phyloP scores from a whole-genome alignment of 2,888 invertebrate genomes.

The Neocrepidodera transversa region DNA sequence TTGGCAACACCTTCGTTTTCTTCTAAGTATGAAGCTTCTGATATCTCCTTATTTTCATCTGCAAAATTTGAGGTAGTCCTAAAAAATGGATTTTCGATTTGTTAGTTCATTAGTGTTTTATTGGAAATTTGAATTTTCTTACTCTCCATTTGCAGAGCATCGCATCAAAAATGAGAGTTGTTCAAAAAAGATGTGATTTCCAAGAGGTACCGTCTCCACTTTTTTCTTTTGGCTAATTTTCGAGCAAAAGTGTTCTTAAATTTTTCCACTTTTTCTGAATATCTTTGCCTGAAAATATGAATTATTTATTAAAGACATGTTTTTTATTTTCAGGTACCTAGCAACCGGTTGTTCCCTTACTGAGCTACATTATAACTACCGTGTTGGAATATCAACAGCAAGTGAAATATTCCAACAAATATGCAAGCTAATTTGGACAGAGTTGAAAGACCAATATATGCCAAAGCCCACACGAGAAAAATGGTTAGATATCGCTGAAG shows the following conservation, averaged over 20 bases:
- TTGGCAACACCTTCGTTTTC: neutral
- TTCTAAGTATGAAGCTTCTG: neutral
- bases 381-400: slow-evolving; percentile 16
- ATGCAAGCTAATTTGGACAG: slow-evolving; percentile 19
- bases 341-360: slow-evolving; percentile 1
- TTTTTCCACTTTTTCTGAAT: neutral
- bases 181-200: slow-evolving; percentile 10
- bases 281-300: neutral
- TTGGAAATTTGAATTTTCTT: neutral
- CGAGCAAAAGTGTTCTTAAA: neutral
- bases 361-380: slow-evolving; percentile 6
- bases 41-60: too few relatives aligned
- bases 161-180: neutral
- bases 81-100: too few relatives aligned
- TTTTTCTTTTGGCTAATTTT: neutral
- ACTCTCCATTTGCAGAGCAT: neutral
- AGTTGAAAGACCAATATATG: slow-evolving; percentile 7
- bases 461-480: slow-evolving; percentile 13
- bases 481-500: slow-evolving; percentile 10
- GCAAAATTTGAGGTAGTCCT: too few relatives aligned
- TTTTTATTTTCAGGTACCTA: slow-evolving; percentile 7
- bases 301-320: neutral
- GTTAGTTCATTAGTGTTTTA: too few relatives aligned
- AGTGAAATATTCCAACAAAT: slow-evolving; percentile 12
- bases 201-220: too few relatives aligned